Evolutionary conservation across 2,888 invertebrate genomes (phyloP), one percentile per base, ranked within the genome.

Genomic region (Scotopteryx bipunctaria): DNA sequence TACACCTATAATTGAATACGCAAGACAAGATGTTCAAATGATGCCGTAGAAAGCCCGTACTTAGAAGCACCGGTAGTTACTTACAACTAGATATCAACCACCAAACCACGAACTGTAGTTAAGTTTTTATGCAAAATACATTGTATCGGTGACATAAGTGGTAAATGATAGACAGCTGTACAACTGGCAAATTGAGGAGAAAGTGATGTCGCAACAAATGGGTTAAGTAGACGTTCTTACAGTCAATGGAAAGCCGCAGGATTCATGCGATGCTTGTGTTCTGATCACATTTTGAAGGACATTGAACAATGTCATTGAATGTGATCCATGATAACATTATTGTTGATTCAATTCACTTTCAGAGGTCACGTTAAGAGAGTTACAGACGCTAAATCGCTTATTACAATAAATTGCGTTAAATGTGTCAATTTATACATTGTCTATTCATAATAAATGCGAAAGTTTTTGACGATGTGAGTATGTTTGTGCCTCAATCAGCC

Each of bases 141-240:
- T 23, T 32, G 33, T 41, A 58, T 59, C 51, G 54, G 60, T 60
- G 58, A 60, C 62, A 60, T 60, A 63, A 57, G 57, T 58, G 27
- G 55, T 48, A 43, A 51, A 62, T 63, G 56, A 60, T 60, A 46
- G 55, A 57, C 55, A 43, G 42, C 47, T 32, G 44, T 27, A 47
- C 37, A 42, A 48, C 38, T 71, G 69, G 73, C 69, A 73, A 76
- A 74, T 71, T 66, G 78, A 66, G 66, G 87, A 79, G 87, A 88
- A 87, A 88, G 87, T 83, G 78, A 80, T 86, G 83, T 86, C 76
- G 85, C 83, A 83, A 87, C 65, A 64, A 64, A 61, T 63, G 63
- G 63, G 53, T 58, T 65, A 64, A 63, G 63, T 64, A 40, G 29
- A 13, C 11, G 16, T 33, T n/a, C n/a, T 3, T 13, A 23, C 31